These are phyloP conservation scores for Rhinopomastus cyanomelas DNA, from an alignment of 2,113 vertebrate genomes.

Conservation along the genomic window DNA sequence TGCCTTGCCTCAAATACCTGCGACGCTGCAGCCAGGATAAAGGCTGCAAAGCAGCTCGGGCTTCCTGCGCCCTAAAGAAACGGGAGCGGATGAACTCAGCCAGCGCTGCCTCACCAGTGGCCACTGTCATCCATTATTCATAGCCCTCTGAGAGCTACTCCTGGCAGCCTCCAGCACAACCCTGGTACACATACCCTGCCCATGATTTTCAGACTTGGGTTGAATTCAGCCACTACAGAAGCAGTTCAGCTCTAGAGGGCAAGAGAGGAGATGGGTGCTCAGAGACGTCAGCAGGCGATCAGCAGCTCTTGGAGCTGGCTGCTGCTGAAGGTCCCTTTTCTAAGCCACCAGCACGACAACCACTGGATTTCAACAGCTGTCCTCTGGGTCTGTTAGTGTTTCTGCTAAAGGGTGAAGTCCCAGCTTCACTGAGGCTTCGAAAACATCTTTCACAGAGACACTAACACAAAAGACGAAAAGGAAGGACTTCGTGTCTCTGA, in stretches of 20 bases:
- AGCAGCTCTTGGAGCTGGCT: neutral
- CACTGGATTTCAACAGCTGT: neutral
- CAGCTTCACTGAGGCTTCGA: neutral
- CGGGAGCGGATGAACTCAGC: conserved; percentile 55
- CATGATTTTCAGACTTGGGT: neutral
- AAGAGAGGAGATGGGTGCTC: neutral
- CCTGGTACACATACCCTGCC: neutral
- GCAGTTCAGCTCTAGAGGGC: neutral
- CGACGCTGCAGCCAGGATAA: conserved; percentile 42
- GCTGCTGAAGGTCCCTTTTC: neutral
- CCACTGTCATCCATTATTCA: conserved; percentile 62
- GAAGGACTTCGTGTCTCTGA: neutral
- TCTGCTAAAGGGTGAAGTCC: neutral
- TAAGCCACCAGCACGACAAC: neutral
- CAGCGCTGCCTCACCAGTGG: conserved; percentile 5
- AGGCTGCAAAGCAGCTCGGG: conserved; percentile 42
- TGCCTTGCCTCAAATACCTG: conserved; percentile 48
- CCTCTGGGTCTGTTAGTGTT: neutral
- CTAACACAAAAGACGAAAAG: neutral
- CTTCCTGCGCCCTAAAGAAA: neutral
- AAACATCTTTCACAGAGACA: neutral
- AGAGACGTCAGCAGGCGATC: neutral
- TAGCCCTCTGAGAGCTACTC: conserved; percentile 43
- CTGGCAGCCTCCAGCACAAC: conserved; percentile 25
- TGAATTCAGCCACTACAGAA: neutral